phyloP scores from a whole-genome alignment of 2,888 invertebrate genomes.

The Campoplex capitator region DNA sequence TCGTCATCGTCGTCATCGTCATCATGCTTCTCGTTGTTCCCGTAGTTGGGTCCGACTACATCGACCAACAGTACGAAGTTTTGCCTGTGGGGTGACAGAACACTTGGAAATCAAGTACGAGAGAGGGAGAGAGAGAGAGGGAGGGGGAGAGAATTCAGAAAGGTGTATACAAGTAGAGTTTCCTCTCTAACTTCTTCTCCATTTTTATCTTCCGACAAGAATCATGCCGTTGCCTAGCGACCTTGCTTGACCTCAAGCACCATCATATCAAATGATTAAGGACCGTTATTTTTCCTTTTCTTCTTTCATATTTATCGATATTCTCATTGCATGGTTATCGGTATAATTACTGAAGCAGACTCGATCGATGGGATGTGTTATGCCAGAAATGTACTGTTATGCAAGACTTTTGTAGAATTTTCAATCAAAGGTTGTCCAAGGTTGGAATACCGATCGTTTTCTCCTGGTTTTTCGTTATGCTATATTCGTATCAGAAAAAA shows the following conservation, averaged over 20 bases:
- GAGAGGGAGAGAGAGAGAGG: slow-evolving; percentile 14
- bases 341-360: background rate
- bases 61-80: slow-evolving; percentile 35
- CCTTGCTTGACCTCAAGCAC: slow-evolving; percentile 66
- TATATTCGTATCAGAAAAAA: background rate
- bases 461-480: background rate
- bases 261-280: slow-evolving; percentile 51
- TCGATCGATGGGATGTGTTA: background rate
- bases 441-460: background rate
- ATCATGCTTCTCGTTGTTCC: slow-evolving; percentile 40
- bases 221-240: slow-evolving; percentile 75
- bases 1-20: background rate
- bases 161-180: slow-evolving; percentile 30
- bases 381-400: background rate
- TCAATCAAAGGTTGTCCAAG: background rate
- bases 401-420: background rate
- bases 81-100: slow-evolving; percentile 59
- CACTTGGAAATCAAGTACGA: slow-evolving; percentile 28
- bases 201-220: slow-evolving; percentile 51
- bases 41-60: slow-evolving; percentile 35
- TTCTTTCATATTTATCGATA: background rate
- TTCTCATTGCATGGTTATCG: slow-evolving; percentile 1
- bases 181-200: slow-evolving; percentile 30
- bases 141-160: slow-evolving; percentile 1
- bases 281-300: slow-evolving; percentile 29